phyloP scores from a whole-genome alignment of 2,888 invertebrate species.

The Epirrhoe tristata region DNA sequence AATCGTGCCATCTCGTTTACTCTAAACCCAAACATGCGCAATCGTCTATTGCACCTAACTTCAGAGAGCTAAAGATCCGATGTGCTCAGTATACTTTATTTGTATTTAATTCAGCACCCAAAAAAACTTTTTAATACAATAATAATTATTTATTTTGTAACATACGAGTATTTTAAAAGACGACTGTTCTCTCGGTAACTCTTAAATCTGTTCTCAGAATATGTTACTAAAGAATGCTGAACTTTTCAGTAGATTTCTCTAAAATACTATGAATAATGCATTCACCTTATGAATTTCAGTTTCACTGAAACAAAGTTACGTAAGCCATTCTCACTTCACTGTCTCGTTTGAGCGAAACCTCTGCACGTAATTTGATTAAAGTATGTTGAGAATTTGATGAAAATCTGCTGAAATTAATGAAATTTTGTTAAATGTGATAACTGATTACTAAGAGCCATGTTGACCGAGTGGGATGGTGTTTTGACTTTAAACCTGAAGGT shows the following conservation, averaged over 20 bases:
- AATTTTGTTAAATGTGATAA: not conserved
- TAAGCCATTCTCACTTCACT: slow-evolving; percentile 27
- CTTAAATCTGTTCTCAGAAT: slow-evolving; percentile 7
- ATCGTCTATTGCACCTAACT: too few species aligned
- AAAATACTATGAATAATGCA: slow-evolving; percentile 39
- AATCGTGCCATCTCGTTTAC: too few species aligned
- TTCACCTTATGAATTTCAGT: slow-evolving; percentile 42
- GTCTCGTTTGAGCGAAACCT: slow-evolving; percentile 29
- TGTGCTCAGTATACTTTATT: too few species aligned
- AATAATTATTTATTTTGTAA: not conserved
- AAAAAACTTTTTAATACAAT: not conserved
- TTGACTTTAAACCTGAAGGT: too few species aligned
- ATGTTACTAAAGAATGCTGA: slow-evolving; percentile 14
- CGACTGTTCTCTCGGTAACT: not conserved
- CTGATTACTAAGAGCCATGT: not conserved
- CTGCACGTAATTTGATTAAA: slow-evolving; percentile 25
- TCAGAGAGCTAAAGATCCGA: too few species aligned
- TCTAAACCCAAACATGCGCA: too few species aligned
- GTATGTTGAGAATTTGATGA: slow-evolving; percentile 20
- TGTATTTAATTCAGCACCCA: not conserved
- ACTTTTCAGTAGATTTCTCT: slow-evolving; percentile 31
- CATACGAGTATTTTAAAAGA: not conserved
- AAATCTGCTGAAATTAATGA: slow-evolving; percentile 19
- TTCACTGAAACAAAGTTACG: slow-evolving; percentile 36
- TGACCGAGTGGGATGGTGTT: too few species aligned